A percentile compares a stretch with the other conserved stretches of the same genome.
These are phyloP conservation scores for Alligator mississippiensis DNA, from an alignment of 2,113 vertebrate species.

Conservation along the genomic window DNA sequence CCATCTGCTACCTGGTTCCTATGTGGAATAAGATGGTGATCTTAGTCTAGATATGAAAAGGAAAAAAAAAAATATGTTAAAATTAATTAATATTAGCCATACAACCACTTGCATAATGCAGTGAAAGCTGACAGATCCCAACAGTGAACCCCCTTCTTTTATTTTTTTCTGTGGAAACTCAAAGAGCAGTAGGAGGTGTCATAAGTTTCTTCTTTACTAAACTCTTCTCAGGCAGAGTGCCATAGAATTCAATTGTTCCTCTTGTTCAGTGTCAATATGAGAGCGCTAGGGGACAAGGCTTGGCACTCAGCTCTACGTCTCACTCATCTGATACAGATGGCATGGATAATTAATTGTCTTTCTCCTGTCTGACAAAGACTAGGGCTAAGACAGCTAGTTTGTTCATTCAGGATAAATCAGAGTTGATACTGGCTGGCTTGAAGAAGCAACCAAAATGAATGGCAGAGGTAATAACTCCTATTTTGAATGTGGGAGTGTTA, in stretches of 20 bases:
- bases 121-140: neutral
- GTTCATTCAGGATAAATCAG: neutral
- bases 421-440: neutral
- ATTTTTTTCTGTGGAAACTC: neutral
- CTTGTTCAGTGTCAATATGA: neutral
- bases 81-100: neutral
- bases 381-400: neutral
- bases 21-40: neutral
- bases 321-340: neutral
- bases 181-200: neutral
- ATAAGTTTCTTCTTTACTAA: neutral
- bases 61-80: neutral
- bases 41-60: neutral
- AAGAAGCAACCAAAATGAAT: neutral
- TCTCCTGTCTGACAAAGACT: neutral
- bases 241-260: rapidly evolving
- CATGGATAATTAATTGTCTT: neutral
- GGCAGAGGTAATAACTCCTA: neutral
- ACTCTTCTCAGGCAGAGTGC: neutral
- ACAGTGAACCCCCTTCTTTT: neutral
- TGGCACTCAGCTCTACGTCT: neutral
- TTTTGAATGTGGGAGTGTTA: neutral
- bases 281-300: neutral
- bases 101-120: neutral
- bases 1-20: neutral